A percentile compares a stretch with the other conserved stretches of the same genome.
Evolutionary conservation across 2,888 invertebrate species (phyloP).

Genomic region (Pandemis heparana): DNA sequence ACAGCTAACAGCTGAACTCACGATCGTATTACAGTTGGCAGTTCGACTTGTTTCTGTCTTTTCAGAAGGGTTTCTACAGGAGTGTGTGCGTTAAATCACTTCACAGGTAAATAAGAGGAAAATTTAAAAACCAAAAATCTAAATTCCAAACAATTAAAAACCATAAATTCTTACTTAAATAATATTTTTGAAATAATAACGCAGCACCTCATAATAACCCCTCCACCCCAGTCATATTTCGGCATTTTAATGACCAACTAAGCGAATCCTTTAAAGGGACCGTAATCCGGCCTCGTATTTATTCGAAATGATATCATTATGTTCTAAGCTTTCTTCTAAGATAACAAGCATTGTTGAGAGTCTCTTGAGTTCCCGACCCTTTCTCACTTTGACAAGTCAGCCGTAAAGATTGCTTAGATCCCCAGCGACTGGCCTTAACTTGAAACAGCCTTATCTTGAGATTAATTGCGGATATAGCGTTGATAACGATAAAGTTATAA

Average conservation of each 20-base stretch:
- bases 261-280: conserved; percentile 34
- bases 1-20: too few relatives aligned
- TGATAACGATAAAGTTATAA: conserved; percentile 80
- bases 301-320: conserved; percentile 83
- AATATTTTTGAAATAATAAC: neutral
- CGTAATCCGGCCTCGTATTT: conserved; percentile 51
- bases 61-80: too few relatives aligned
- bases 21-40: too few relatives aligned
- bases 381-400: conserved; percentile 84
- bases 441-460: conserved; percentile 82
- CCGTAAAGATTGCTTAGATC: conserved; percentile 86
- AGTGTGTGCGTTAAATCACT: too few relatives aligned
- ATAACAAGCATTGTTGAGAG: conserved; percentile 86
- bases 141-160: too few relatives aligned
- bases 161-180: too few relatives aligned
- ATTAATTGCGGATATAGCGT: conserved; percentile 84
- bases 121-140: too few relatives aligned
- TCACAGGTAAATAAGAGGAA: too few relatives aligned
- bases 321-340: conserved; percentile 81
- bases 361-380: conserved; percentile 83
- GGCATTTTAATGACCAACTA: conserved; percentile 26
- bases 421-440: conserved; percentile 80
- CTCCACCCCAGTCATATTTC: neutral
- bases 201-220: neutral
- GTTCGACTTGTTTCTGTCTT: too few relatives aligned